These are phyloP conservation scores for Xylocampa areola DNA, from an alignment of 2,888 invertebrate genomes.

Conservation along the genomic window DNA sequence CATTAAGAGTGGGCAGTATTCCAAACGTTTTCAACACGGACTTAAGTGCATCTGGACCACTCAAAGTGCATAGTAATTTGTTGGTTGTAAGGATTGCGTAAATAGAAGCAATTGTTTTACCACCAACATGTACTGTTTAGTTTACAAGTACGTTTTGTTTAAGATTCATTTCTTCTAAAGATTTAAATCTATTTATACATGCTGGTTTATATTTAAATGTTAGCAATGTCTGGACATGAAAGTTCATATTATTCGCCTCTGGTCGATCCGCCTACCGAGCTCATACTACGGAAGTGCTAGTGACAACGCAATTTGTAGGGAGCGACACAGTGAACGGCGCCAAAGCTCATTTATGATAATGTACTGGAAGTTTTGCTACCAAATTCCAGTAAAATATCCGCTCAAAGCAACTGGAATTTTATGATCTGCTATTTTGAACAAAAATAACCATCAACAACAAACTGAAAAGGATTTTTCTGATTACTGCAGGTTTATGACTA, in stretches of 20 bases:
- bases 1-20: conserved; percentile 41
- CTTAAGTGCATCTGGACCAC: conserved; percentile 21
- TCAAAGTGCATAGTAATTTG: conserved; percentile 15
- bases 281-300: conserved; percentile 1
- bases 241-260: conserved; percentile 8
- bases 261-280: neutral
- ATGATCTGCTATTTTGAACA: neutral
- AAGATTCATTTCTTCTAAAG: conserved; percentile 2
- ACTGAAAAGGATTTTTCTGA: no score
- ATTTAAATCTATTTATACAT: neutral
- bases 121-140: conserved; percentile 12
- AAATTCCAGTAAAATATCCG: neutral
- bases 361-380: neutral
- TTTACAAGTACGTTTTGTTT: neutral
- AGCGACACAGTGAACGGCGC: neutral
- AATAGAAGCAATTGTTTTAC: conserved; percentile 23
- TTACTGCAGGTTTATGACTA: no score
- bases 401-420: neutral
- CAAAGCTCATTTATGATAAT: neutral
- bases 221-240: neutral
- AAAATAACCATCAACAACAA: no score
- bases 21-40: conserved; percentile 40
- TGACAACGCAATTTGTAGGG: conserved; percentile 23
- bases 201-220: conserved; percentile 5
- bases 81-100: conserved; percentile 7